Percentiles rank a stretch among this genome's conserved stretches.
phyloP scores from a whole-genome alignment of 2,113 vertebrate species.

The Gallinago jamesoni region DNA sequence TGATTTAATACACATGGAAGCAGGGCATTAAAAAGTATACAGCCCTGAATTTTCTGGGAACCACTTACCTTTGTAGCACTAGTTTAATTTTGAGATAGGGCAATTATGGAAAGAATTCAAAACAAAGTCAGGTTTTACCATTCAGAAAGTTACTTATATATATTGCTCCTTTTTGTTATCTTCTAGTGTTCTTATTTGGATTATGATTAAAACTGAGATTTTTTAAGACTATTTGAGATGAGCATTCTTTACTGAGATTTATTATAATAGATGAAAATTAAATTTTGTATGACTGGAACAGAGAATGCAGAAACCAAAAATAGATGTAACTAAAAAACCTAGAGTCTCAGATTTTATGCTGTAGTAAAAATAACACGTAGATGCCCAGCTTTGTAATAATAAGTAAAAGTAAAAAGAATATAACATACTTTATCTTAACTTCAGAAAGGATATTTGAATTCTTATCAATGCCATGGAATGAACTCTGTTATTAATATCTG shows the following conservation, averaged over 20 bases:
- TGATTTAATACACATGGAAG: not conserved
- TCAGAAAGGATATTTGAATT: not conserved
- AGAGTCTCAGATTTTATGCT: rapidly evolving
- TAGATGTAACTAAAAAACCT: not conserved
- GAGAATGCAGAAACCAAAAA: not conserved
- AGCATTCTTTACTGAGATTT: not conserved
- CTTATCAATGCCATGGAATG: not conserved
- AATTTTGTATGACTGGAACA: not conserved
- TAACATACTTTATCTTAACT: not conserved
- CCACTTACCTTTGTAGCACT: not conserved
- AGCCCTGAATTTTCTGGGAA: not conserved
- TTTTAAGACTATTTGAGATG: not conserved
- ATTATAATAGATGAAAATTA: not conserved
- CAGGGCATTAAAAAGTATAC: not conserved
- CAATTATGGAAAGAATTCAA: not conserved
- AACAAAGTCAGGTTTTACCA: not conserved
- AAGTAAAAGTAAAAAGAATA: not conserved
- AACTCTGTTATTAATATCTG: not conserved
- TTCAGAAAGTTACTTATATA: not conserved
- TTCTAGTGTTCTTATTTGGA: not conserved
- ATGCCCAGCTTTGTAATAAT: not conserved
- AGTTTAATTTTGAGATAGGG: not conserved
- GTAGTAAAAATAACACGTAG: not conserved
- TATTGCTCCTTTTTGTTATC: not conserved
- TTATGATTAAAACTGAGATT: not conserved